Evolutionary conservation across 2,113 vertebrate genomes (phyloP), one percentile per base, ranked within the genome.

Genomic region (Nesospiza acunhae): DNA sequence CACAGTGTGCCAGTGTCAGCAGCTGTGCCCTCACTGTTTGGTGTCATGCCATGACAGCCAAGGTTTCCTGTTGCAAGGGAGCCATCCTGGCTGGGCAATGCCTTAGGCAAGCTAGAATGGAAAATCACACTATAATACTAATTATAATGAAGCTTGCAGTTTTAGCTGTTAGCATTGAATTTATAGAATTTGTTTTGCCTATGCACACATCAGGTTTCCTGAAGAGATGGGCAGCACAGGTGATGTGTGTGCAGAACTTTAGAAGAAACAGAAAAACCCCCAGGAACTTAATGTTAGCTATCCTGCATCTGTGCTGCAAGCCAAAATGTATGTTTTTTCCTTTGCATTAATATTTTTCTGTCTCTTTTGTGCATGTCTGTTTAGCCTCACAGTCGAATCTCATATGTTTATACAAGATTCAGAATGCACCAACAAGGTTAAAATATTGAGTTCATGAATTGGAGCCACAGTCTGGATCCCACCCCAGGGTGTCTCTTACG

Each of bases 1-100:
- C 7, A 3, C 13, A 18, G 22, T 14, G 3, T 27, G 23, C 16
- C 50, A 27, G 14, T 18, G 52, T 18, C 30, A 42, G 30, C 70
- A 60, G 2, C 39, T 62, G 50, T 68, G 44, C 23, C 53, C 15
- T n/a, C 27, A 4, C 22, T 69, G 50, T 21, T 67, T 9, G 37
- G 22, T 66, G 24, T n/a, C 3, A 0, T n/a, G 52, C 16, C 12
- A 1, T 13, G 35, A 24, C 0, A 4, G 31, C n/a, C 24, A 7
- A 13, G 8, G 13, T 84, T 70, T 35, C 19, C 23, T 58, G 2
- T 26, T 66, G 56, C 23, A 41, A 4, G 46, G 10, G n/a, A 82
- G 14, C n/a, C 33, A 7, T 39, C 14, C 30, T 56, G 60, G 19
- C n/a, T 52, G 41, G 69, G 55, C 27, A 66, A 19, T 8, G 14